A percentile compares a stretch with the other conserved stretches of the same genome.
These are phyloP conservation scores for Chrysomela aeneicollis DNA, from an alignment of 2,888 invertebrate genomes.

Conservation along the genomic window DNA sequence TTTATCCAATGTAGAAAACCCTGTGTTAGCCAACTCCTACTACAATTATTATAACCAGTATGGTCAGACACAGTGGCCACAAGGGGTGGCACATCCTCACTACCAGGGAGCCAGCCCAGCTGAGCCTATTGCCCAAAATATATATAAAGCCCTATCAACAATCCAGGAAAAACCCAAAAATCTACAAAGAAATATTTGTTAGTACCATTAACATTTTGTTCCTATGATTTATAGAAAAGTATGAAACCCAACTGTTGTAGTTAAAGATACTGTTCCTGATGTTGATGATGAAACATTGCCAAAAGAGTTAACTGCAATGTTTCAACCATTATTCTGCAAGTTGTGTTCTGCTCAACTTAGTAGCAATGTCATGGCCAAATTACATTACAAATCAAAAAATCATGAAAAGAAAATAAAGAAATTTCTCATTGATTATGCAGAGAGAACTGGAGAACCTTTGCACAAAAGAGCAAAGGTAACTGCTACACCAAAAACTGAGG, in stretches of 20 bases:
- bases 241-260: constrained; percentile 31
- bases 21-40: constrained; percentile 46
- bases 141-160: constrained; percentile 42
- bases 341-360: constrained; percentile 62
- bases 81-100: constrained; percentile 33
- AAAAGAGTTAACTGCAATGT: constrained; percentile 60
- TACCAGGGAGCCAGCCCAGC: constrained; percentile 23
- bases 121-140: constrained; percentile 43
- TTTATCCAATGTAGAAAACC: constrained; percentile 27
- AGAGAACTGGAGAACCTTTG: constrained; percentile 59
- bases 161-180: constrained; percentile 48
- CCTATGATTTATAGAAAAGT: background rate
- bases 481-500: constrained; percentile 34
- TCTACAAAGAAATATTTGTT: constrained; percentile 46
- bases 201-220: constrained; percentile 25
- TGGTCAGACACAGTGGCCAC: constrained; percentile 40
- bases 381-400: constrained; percentile 66
- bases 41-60: constrained; percentile 44
- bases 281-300: constrained; percentile 56
- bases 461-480: constrained; percentile 53
- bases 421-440: constrained; percentile 61
- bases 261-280: constrained; percentile 52
- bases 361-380: constrained; percentile 61
- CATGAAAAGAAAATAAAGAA: constrained; percentile 65
- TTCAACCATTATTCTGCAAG: constrained; percentile 64